Evolutionary conservation across 2,888 invertebrate species (phyloP).

Genomic region (Amphimallon solstitiale): DNA sequence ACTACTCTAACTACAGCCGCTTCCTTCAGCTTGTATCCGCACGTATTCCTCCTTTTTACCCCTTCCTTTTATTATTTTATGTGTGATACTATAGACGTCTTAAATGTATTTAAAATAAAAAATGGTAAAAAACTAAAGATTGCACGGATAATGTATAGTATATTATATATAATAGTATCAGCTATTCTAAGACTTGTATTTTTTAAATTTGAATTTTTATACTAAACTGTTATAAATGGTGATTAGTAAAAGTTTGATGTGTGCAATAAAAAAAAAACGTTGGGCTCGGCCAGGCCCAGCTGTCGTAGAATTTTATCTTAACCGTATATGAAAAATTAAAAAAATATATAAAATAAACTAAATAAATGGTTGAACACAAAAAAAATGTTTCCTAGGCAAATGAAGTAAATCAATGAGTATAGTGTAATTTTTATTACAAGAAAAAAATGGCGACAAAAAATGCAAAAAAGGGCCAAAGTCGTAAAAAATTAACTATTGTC

Average conservation of each 20-base stretch:
- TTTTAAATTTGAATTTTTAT: constrained; percentile 67
- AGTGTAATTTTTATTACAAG: constrained; percentile 20
- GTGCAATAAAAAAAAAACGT: constrained; percentile 63
- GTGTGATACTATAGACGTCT: constrained; percentile 63
- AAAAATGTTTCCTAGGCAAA: constrained; percentile 61
- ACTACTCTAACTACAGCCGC: constrained; percentile 48
- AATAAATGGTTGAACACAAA: constrained; percentile 43
- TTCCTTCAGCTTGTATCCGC: constrained; percentile 56
- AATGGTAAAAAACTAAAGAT: constrained; percentile 50
- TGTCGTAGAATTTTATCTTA: constrained; percentile 59
- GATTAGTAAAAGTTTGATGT: constrained; percentile 63
- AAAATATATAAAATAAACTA: constrained; percentile 24
- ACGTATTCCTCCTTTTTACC: constrained; percentile 55
- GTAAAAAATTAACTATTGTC: constrained; percentile 41
- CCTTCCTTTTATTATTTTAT: constrained; percentile 60
- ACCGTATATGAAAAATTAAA: constrained; percentile 44
- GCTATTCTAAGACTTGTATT: constrained; percentile 66
- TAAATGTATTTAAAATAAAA: constrained; percentile 61
- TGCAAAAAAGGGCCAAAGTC: constrained; percentile 26
- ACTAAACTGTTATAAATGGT: constrained; percentile 65
- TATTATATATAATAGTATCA: constrained; percentile 63
- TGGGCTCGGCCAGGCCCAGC: constrained; percentile 51
- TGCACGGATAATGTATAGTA: constrained; percentile 64
- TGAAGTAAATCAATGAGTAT: constrained; percentile 44
- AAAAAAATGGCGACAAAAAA: constrained; percentile 2